Conservation (phyloP, 2,888 invertebrate genomes). For the Saturnia japonica region DNA sequence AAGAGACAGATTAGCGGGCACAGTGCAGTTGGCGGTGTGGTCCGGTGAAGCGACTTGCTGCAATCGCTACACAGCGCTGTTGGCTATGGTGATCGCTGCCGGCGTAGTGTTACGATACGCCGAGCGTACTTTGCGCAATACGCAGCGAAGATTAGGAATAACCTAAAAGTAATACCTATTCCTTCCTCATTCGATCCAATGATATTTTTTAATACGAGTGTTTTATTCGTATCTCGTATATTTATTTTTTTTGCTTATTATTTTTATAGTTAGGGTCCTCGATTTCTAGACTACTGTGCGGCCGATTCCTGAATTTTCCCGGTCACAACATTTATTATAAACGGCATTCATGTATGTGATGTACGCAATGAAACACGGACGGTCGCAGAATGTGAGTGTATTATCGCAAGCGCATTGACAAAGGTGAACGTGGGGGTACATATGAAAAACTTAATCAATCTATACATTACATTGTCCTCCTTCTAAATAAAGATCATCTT, state of each 20-base stretch:
- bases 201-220: neutral
- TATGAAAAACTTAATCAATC: too few relatives aligned
- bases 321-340: too few relatives aligned
- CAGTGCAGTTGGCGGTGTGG: conserved; percentile 81
- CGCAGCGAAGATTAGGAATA: conserved; percentile 48
- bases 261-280: too few relatives aligned
- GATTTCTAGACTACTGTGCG: too few relatives aligned
- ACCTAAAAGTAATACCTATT: neutral
- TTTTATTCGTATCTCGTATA: neutral
- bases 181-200: neutral
- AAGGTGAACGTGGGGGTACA: too few relatives aligned
- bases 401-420: too few relatives aligned
- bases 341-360: too few relatives aligned
- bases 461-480: too few relatives aligned
- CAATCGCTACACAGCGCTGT: conserved; percentile 69
- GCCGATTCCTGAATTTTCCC: too few relatives aligned
- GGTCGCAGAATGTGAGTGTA: too few relatives aligned
- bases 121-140: conserved; percentile 76
- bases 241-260: neutral
- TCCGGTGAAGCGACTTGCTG: conserved; percentile 66
- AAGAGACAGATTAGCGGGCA: conserved; percentile 79
- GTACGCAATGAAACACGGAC: too few relatives aligned
- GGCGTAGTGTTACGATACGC: conserved; percentile 42
- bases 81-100: conserved; percentile 63
- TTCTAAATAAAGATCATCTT: too few relatives aligned